Evolutionary conservation across 1,140 invertebrate species (phyloP).

Genomic region (Muscidifurax raptorellus): DNA sequence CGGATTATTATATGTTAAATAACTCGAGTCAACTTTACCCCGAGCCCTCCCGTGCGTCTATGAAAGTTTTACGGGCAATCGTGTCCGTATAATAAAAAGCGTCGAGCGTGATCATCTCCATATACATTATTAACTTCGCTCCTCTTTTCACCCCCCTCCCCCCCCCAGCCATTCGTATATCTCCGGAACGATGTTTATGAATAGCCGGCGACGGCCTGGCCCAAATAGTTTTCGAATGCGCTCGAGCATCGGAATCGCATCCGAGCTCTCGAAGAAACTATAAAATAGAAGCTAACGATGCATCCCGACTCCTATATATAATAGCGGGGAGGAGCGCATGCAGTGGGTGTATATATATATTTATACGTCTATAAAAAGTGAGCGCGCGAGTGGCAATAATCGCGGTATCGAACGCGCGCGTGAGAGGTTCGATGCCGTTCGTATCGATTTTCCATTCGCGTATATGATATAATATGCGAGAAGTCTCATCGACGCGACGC

Average conservation of each 20-base stretch:
- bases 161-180: not conserved
- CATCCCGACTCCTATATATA: constrained; percentile 18
- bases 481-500: constrained; percentile 2
- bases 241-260: not conserved
- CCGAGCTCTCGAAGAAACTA: constrained; percentile 26
- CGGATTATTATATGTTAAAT: constrained; percentile 4
- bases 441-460: constrained; percentile 48
- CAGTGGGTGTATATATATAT: too few relatives aligned
- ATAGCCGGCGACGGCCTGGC: not conserved
- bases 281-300: constrained; percentile 45
- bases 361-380: constrained; percentile 23
- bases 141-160: not conserved
- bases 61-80: constrained; percentile 34
- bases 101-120: not conserved
- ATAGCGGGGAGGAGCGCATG: constrained; percentile 18
- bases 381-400: constrained; percentile 37
- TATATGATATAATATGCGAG: not conserved
- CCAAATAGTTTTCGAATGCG: not conserved
- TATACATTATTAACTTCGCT: too few relatives aligned
- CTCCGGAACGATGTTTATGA: constrained; percentile 3
- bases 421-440: constrained; percentile 32
- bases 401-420: constrained; percentile 35
- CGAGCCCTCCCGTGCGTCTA: not conserved
- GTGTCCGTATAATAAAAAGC: not conserved
- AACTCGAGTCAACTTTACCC: not conserved